A percentile compares a stretch with the other conserved stretches of the same genome.
These are phyloP conservation scores for Drosophila meridiana DNA, from an alignment of 2,888 invertebrate genomes.

Conservation along the genomic window DNA sequence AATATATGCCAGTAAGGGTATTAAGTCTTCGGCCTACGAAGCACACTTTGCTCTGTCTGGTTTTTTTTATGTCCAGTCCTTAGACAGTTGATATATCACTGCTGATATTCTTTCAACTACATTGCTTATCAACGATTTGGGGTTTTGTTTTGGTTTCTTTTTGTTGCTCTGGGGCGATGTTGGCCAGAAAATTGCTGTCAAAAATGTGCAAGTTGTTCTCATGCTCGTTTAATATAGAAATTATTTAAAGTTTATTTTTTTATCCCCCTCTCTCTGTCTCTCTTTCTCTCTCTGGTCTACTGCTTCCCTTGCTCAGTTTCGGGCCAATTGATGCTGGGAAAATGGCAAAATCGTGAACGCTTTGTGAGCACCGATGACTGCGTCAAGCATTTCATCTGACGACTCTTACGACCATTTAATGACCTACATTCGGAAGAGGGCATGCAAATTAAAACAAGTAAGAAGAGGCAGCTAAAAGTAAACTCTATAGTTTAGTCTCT, in stretches of 20 bases:
- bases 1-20: neutral
- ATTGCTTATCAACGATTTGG: slow-evolving; percentile 54
- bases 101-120: slow-evolving; percentile 66
- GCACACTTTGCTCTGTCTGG: neutral
- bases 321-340: slow-evolving; percentile 59
- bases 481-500: slow-evolving; percentile 21
- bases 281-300: slow-evolving; percentile 3
- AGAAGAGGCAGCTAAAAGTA: neutral
- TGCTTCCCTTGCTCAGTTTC: slow-evolving; percentile 12
- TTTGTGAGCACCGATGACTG: slow-evolving; percentile 37
- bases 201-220: slow-evolving; percentile 71
- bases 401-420: slow-evolving; percentile 52
- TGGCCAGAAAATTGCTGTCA: slow-evolving; percentile 63
- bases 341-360: slow-evolving; percentile 61
- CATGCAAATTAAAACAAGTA: slow-evolving; percentile 43
- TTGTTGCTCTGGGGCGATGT: slow-evolving; percentile 47
- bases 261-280: slow-evolving; percentile 23
- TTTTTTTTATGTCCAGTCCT: slow-evolving; percentile 19
- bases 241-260: slow-evolving; percentile 62
- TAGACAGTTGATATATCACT: slow-evolving; percentile 76
- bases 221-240: slow-evolving; percentile 78
- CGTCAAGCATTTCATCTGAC: slow-evolving; percentile 55
- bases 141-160: slow-evolving; percentile 19
- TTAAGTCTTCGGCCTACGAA: neutral
- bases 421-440: slow-evolving; percentile 48